Conservation (phyloP, 2,797 vertebrate genomes). For the Enoplosus armatus region DNA sequence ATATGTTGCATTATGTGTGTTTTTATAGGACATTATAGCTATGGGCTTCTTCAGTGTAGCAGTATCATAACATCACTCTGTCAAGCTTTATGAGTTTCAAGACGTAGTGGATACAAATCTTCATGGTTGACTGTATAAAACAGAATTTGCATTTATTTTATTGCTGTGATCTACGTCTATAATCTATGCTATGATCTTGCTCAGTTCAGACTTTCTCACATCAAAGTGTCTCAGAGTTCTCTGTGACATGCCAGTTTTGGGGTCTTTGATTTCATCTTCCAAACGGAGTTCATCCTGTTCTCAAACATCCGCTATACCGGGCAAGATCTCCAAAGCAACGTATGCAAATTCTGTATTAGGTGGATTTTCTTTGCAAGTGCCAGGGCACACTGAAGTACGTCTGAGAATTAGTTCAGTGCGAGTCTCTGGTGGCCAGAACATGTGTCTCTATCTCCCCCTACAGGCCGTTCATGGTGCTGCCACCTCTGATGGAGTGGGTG, state of each 20-base stretch:
- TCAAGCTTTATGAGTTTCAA: background rate
- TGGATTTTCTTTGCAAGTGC: slow-evolving; percentile 51
- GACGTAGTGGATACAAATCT: background rate
- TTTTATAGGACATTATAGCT: background rate
- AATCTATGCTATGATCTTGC: slow-evolving; percentile 2
- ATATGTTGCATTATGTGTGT: background rate
- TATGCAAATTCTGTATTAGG: slow-evolving; percentile 54
- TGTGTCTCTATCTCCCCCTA: slow-evolving; percentile 72
- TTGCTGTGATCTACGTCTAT: background rate
- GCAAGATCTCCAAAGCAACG: slow-evolving; percentile 39
- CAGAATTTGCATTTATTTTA: background rate
- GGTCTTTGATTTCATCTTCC: slow-evolving; percentile 39
- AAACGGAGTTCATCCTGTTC: slow-evolving; percentile 44
- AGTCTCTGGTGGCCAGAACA: background rate
- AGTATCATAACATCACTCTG: background rate
- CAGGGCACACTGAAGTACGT: slow-evolving; percentile 16
- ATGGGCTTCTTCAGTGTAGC: background rate
- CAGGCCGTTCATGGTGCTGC: slow-evolving; percentile 96
- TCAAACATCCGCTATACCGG: slow-evolving; percentile 31
- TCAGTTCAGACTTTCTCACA: slow-evolving; percentile 18
- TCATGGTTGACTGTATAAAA: background rate
- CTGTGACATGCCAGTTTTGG: background rate
- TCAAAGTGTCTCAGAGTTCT: slow-evolving; percentile 29
- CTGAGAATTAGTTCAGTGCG: slow-evolving; percentile 10
- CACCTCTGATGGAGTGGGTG: slow-evolving; percentile 98